Percentiles rank a stretch among this genome's conserved stretches.
These are phyloP conservation scores for Barypeithes pellucidus DNA, from an alignment of 2,888 invertebrate genomes.

Conservation along the genomic window DNA sequence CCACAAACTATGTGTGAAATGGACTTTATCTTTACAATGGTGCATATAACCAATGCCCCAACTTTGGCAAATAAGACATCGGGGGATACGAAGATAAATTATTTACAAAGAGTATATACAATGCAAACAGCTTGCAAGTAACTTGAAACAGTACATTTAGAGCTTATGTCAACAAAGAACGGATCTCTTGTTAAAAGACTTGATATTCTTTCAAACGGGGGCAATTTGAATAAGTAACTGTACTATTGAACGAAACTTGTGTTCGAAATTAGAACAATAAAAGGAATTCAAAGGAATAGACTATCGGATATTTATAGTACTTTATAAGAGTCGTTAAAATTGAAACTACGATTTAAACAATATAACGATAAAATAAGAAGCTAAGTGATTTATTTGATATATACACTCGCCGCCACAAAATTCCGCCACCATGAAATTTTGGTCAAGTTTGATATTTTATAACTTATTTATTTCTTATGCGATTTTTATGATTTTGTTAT, in stretches of 20 bases:
- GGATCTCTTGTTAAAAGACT: constrained; percentile 31
- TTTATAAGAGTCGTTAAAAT: not conserved
- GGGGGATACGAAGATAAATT: constrained; percentile 31
- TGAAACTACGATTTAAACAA: not conserved
- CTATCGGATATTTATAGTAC: constrained; percentile 7
- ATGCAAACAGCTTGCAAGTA: constrained; percentile 38
- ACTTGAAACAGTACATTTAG: constrained; percentile 33
- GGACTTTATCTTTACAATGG: constrained; percentile 25
- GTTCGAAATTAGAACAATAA: constrained; percentile 17
- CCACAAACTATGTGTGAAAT: not conserved
- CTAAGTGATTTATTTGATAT: too few species aligned
- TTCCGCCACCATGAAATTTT: too few species aligned
- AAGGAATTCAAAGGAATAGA: constrained; percentile 4
- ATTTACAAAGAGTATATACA: constrained; percentile 35
- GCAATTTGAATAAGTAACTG: constrained; percentile 29
- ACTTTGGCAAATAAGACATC: constrained; percentile 33
- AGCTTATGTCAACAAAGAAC: constrained; percentile 22
- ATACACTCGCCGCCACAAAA: too few species aligned
- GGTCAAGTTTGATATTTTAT: too few species aligned
- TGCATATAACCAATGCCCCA: constrained; percentile 26
- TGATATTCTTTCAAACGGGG: constrained; percentile 34
- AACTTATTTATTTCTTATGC: too few species aligned
- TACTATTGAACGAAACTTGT: constrained; percentile 9
- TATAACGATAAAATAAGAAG: not conserved
- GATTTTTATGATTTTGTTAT: too few species aligned